Conservation (phyloP, 92 coral and sea anemone species). For the Meandrina meandrites region DNA sequence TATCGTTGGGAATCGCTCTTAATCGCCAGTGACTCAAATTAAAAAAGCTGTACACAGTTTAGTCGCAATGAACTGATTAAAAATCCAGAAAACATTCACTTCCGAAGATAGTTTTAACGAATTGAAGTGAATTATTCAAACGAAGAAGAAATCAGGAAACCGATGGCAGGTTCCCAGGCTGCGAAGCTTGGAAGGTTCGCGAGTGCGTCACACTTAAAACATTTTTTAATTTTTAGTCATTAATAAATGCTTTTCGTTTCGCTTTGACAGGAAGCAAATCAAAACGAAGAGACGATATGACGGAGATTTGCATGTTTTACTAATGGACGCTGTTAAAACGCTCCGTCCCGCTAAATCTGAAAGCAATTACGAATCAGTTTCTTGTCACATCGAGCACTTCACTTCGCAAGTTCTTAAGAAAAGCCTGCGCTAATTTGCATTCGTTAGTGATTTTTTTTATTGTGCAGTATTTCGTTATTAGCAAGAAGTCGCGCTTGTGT, state of each 20-base stretch:
- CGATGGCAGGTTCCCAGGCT: constrained; percentile 25
- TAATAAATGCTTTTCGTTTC: constrained; percentile 32
- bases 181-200: background rate
- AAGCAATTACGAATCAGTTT: constrained; percentile 37
- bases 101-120: constrained; percentile 32
- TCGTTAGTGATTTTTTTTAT: constrained; percentile 1
- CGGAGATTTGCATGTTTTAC: constrained; percentile 41
- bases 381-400: constrained; percentile 30
- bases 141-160: background rate
- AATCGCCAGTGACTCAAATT: constrained; percentile 32
- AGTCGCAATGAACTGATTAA: constrained; percentile 45
- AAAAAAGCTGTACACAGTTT: constrained; percentile 33
- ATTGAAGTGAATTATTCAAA: background rate
- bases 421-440: constrained; percentile 29
- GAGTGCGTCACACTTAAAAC: background rate
- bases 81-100: constrained; percentile 30
- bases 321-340: constrained; percentile 34
- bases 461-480: background rate
- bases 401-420: constrained; percentile 25
- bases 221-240: constrained; percentile 12
- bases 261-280: constrained; percentile 48
- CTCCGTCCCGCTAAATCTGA: constrained; percentile 39
- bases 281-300: constrained; percentile 40
- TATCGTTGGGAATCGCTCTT: background rate
- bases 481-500: background rate